Base-by-base conservation (phyloP, 2,888 invertebrate genomes). In the Smittia aterrima region DNA sequence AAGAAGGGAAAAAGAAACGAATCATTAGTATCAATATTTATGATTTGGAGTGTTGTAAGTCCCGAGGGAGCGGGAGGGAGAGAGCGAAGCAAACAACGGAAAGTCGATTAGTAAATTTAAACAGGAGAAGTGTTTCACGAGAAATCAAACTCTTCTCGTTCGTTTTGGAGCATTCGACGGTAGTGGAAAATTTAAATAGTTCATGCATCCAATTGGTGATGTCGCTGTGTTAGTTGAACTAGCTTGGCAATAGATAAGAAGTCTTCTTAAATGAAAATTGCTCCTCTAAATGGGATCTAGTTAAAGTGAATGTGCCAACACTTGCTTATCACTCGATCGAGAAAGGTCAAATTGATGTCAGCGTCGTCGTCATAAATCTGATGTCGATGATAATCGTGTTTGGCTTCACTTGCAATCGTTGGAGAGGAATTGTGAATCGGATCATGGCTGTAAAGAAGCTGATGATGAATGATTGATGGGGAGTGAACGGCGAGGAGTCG, bases 21-120 rank as follows among this genome's bases (percentile, higher is more conserved):
- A 72, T 32, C 62, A 72, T 53, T 72, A 1, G 62, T 72, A 54
- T 24, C n/a, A 72, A 38, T 72, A 72, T 72, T 72, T 72, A 72
- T 54, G 38, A 27, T 1, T 18, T 20, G 22, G 20, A 27, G 38
- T 66, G 38, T 66, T 66, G 40, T 66, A 40, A 66, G 66, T 32
- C 66, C 27, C n/a, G 64, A 24, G 16, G n/a, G n/a, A n/a, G n/a
- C n/a, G n/a, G n/a, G n/a, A n/a, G n/a, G n/a, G n/a, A n/a, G n/a
- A n/a, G n/a, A n/a, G n/a, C n/a, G n/a, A n/a, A n/a, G 64, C 64
- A 64, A 64, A 64, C 25, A 64, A 27, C 25, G 27, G n/a, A 6
- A 64, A 64, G 4, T 9, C 11, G 9, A n/a, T 1, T 58, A 16
- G 16, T 47, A 4, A 47, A 4, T 58, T 58, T 22, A 16, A 47